phyloP scores from a whole-genome alignment of 1,140 invertebrate genomes.

The Thrips palmi region DNA sequence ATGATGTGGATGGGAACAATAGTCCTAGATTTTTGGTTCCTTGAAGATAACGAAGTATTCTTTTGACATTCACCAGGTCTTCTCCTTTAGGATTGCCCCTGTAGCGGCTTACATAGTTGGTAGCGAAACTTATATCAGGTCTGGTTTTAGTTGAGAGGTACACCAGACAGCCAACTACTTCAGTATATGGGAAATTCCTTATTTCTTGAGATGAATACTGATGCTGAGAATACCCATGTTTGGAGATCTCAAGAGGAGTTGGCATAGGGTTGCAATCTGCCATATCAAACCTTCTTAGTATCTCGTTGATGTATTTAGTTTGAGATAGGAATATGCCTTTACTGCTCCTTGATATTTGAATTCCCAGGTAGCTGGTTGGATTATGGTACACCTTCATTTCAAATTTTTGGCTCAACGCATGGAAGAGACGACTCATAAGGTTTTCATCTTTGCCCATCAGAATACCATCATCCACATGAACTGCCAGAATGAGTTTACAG shows the following conservation, averaged over 20 bases:
- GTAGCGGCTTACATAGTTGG: constrained; percentile 18
- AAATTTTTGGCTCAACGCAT: constrained; percentile 13
- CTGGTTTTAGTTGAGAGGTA: constrained; percentile 20
- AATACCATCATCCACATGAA: constrained; percentile 23
- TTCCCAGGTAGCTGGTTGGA: constrained; percentile 17
- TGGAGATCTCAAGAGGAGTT: constrained; percentile 18
- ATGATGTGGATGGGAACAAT: neutral
- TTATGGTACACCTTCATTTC: constrained; percentile 12
- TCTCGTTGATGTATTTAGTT: constrained; percentile 14
- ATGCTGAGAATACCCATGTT: too few relatives aligned
- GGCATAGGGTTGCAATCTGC: constrained; percentile 14
- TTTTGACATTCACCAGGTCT: constrained; percentile 20
- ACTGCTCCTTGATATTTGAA: constrained; percentile 17
- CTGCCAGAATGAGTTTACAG: constrained; percentile 11
- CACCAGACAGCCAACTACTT: constrained; percentile 22
- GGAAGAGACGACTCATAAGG: constrained; percentile 15
- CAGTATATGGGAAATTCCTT: too few relatives aligned
- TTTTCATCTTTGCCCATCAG: constrained; percentile 12
- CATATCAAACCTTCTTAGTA: constrained; percentile 18
- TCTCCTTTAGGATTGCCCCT: constrained; percentile 14
- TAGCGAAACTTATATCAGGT: constrained; percentile 24
- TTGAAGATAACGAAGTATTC: constrained; percentile 20
- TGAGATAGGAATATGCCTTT: constrained; percentile 15
- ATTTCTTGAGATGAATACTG: too few relatives aligned
- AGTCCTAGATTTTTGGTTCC: constrained; percentile 17